phyloP scores from a whole-genome alignment of 2,113 vertebrate genomes.

The Hippocampus abdominalis region DNA sequence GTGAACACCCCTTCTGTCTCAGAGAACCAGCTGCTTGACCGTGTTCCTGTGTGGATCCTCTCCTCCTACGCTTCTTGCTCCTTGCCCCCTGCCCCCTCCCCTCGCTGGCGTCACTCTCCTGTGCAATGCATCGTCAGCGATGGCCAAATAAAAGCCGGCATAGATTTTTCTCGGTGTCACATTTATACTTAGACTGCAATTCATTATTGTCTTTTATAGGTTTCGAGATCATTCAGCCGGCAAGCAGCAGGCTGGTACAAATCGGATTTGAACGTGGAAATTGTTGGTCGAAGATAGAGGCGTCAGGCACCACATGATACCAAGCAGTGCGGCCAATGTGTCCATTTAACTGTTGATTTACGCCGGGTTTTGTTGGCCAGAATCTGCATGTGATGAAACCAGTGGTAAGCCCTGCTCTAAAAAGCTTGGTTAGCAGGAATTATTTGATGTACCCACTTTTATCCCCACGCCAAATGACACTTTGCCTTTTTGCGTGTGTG shows the following conservation, averaged over 20 bases:
- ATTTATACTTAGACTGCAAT: background rate
- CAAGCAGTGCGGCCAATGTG: constrained; percentile 7
- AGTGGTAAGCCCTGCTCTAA: constrained; percentile 24
- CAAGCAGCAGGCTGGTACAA: background rate
- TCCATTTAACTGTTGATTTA: constrained; percentile 38
- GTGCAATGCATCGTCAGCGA: background rate
- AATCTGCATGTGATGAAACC: constrained; percentile 35
- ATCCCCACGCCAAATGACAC: background rate
- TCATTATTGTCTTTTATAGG: background rate
- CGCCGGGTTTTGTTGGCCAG: constrained; percentile 21
- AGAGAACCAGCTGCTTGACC: too few species aligned
- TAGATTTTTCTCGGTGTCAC: background rate
- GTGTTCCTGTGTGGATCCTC: constrained; percentile 41
- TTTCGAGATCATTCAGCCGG: background rate
- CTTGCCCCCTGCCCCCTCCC: background rate
- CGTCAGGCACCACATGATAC: background rate
- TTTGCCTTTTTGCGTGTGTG: constrained; percentile 5
- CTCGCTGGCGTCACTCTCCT: background rate
- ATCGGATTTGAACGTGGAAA: background rate
- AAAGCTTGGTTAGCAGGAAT: constrained; percentile 31
- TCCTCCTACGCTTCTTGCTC: constrained; percentile 47
- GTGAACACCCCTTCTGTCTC: too few species aligned
- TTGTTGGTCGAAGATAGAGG: constrained; percentile 5
- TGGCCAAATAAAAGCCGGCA: background rate
- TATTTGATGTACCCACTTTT: constrained; percentile 30